Conservation (phyloP, 1,140 invertebrate genomes). For the Zaprionus capensis region DNA sequence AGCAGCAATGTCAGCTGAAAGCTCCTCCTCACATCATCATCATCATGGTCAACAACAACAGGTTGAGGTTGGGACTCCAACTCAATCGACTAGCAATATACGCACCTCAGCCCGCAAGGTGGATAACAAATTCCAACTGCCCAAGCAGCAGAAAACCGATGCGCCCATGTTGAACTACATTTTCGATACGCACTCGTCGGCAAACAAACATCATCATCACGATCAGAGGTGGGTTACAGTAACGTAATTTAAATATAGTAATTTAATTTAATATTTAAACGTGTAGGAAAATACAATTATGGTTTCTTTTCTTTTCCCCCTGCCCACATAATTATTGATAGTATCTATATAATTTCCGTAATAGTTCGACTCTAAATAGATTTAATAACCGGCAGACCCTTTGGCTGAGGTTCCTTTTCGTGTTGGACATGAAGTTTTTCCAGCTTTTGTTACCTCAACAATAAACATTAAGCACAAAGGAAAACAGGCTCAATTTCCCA, state of each 20-base stretch:
- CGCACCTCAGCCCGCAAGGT: conserved; percentile 68
- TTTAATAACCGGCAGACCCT: conserved; percentile 9
- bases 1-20: background rate
- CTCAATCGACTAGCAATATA: conserved; percentile 20
- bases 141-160: conserved; percentile 86
- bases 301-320: background rate
- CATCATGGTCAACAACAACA: conserved; percentile 27
- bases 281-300: background rate
- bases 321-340: background rate
- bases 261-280: background rate
- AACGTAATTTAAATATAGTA: background rate
- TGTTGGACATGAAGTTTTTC: conserved; percentile 27
- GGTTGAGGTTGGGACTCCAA: conserved; percentile 24
- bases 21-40: background rate
- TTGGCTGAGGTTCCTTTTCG: background rate
- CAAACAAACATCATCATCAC: conserved; percentile 88
- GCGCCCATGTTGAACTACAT: conserved; percentile 90
- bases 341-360: conserved; percentile 23
- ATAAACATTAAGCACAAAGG: conserved; percentile 47
- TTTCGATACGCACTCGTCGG: conserved; percentile 88
- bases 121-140: conserved; percentile 71
- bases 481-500: conserved; percentile 23
- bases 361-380: conserved; percentile 1
- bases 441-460: conserved; percentile 20
- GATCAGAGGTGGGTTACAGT: conserved; percentile 85